phyloP scores from a whole-genome alignment of 2,113 vertebrate species.

The Pelvicachromis taeniatus region DNA sequence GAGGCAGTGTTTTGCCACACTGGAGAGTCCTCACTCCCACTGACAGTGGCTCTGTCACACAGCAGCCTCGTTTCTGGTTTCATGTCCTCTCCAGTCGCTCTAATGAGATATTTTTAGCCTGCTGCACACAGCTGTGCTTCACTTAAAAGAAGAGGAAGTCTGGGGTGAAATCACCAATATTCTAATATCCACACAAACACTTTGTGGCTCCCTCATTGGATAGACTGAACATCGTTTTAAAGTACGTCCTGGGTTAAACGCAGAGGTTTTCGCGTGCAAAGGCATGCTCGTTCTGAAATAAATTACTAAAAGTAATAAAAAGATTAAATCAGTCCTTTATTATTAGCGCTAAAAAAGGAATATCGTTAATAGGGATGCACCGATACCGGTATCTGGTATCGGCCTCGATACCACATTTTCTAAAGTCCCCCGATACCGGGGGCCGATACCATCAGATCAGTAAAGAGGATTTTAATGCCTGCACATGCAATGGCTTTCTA shows the following conservation, averaged over 20 bases:
- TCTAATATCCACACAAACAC: neutral
- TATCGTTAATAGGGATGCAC: no score
- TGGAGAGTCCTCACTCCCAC: neutral
- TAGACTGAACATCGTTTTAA: no score
- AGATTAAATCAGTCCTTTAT: neutral
- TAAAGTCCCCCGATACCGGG: no score
- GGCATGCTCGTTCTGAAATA: neutral
- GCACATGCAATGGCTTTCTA: no score
- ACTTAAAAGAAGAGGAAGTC: neutral
- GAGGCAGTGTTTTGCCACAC: neutral
- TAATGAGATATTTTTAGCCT: conserved; percentile 58
- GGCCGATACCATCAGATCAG: no score
- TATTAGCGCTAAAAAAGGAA: no score
- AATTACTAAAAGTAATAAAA: neutral
- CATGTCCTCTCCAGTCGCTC: conserved; percentile 6
- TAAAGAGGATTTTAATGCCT: no score
- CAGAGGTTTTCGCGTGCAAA: neutral
- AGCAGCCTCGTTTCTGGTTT: conserved; percentile 36
- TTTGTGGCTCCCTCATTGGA: neutral
- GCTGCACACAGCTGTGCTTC: conserved; percentile 35
- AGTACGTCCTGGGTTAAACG: neutral
- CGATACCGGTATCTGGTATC: no score
- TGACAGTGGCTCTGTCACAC: conserved; percentile 18
- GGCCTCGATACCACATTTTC: no score
- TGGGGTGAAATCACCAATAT: neutral